A percentile compares a stretch with the other conserved stretches of the same genome.
These are phyloP conservation scores for Erebia palarica DNA, from an alignment of 2,888 invertebrate genomes.

Conservation along the genomic window DNA sequence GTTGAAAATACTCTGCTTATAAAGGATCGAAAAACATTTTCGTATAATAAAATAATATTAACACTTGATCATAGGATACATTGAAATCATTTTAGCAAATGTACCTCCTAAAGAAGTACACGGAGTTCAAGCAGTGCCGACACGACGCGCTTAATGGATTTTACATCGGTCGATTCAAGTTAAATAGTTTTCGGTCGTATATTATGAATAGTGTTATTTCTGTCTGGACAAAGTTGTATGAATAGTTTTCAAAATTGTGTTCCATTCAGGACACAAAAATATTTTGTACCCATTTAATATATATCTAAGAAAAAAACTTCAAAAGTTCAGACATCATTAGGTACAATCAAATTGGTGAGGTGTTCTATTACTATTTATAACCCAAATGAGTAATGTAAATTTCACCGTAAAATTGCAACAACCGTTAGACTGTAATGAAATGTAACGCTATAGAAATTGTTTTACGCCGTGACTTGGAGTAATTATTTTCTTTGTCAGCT, in stretches of 20 bases:
- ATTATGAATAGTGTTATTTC: neutral
- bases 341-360: too few species aligned
- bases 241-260: too few species aligned
- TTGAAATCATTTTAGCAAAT: conserved; percentile 56
- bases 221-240: neutral
- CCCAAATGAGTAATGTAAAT: too few species aligned
- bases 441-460: too few species aligned
- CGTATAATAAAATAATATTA: conserved; percentile 34
- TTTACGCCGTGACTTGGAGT: conserved; percentile 42
- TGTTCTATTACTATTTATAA: too few species aligned
- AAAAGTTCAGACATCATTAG: too few species aligned
- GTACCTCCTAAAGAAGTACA: conserved; percentile 46
- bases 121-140: conserved; percentile 46
- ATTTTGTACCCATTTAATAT: too few species aligned
- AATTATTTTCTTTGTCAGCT: conserved; percentile 38
- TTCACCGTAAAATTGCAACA: too few species aligned
- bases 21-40: conserved; percentile 36
- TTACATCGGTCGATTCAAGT: conserved; percentile 26
- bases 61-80: conserved; percentile 46
- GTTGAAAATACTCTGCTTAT: conserved; percentile 36
- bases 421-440: too few species aligned
- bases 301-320: too few species aligned
- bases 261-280: too few species aligned
- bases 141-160: conserved; percentile 39
- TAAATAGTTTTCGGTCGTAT: conserved; percentile 8